Base-by-base conservation (phyloP, 2,797 vertebrate species). In the Taeniopygia guttata region DNA sequence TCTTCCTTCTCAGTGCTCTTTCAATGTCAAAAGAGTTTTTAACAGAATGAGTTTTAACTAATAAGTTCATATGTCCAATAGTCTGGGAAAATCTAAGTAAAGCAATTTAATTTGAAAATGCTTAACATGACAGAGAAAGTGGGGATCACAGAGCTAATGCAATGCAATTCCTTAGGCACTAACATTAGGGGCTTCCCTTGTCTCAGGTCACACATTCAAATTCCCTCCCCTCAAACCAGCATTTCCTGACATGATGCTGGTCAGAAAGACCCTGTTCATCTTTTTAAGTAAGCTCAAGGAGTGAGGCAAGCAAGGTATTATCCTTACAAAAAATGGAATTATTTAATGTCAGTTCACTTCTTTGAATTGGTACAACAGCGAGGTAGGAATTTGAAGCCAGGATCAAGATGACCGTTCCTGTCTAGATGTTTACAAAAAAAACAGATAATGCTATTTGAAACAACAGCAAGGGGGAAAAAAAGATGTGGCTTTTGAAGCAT, bases 401-500 rank as follows among this genome's bases (percentile, higher is more conserved):
- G 14, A 66, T 36, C 30, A 58, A 69, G 52, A 74, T 0, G 1
- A 32, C 12, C 1, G 0, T 32, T 86, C 66, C 58, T 5, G 1
- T 62, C 64, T 66, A 73, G 32, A 74, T 2, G 3, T 62, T 70
- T 51, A 62, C 43, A 68, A 84, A 91, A 84, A 45, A 11, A 84
- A 63, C 5, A 19, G 26, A 80, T 49, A 42, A 40, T 42, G 26
- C 23, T 42, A 29, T 42, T 69, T n/a, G 27, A 80, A 94, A 66
- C 13, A 90, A 60, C 1, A 73, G 19, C 15, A 23, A n/a, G n/a
- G n/a, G 18, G 10, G 1, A 21, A 67, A 23, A 6, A 3, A 54
- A 38, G 38, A n/a, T 36, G 58, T 48, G 45, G 29, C 32, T 76
- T 60, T 46, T 54, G 40, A 85, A 76, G n/a, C n/a, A n/a, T n/a